Conservation (phyloP, 2,113 vertebrate species). For the Orcinus orca region DNA sequence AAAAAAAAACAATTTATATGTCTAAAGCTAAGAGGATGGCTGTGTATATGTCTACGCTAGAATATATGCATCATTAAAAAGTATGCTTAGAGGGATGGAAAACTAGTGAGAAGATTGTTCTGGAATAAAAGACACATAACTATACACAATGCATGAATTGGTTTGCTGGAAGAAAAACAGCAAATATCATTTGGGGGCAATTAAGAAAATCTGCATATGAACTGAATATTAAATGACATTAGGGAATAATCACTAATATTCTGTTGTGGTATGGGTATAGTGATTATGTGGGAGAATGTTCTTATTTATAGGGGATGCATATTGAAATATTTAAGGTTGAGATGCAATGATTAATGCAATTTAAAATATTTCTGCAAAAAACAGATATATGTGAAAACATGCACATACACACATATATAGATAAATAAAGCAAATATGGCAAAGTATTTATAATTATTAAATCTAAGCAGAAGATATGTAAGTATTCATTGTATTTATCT, state of each 20-base stretch:
- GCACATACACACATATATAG: neutral
- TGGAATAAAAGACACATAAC: neutral
- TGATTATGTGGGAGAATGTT: neutral
- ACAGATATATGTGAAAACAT: neutral
- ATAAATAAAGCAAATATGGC: neutral
- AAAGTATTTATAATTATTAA: neutral
- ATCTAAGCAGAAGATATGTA: neutral
- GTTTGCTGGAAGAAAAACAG: neutral
- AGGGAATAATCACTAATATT: neutral
- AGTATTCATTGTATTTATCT: neutral
- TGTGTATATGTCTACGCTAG: neutral
- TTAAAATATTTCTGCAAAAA: constrained; percentile 13
- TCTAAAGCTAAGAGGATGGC: neutral
- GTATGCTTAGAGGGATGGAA: neutral
- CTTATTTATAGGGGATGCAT: neutral
- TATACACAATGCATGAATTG: neutral
- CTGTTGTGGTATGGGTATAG: neutral
- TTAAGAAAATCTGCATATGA: constrained; percentile 9
- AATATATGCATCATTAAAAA: neutral
- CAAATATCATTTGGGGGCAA: neutral
- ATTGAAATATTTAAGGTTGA: constrained; percentile 27
- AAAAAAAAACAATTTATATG: neutral
- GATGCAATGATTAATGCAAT: neutral
- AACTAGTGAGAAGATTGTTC: neutral
- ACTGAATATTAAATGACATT: neutral